These are phyloP conservation scores for Rhombomys opimus DNA, from an alignment of 2,113 vertebrate species.

Conservation along the genomic window DNA sequence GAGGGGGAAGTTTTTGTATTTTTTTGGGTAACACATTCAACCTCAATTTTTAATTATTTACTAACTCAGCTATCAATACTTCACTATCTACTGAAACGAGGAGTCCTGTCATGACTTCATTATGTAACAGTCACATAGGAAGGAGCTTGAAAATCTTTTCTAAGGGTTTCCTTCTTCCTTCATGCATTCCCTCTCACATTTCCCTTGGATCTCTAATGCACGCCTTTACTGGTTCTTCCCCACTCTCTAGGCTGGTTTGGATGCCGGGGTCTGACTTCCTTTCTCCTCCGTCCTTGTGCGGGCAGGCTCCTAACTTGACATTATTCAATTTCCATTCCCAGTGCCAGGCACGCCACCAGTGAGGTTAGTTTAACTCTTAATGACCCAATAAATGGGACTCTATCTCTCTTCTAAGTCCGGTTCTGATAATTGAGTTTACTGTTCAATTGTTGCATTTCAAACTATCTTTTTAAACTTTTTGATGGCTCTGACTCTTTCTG, in stretches of 20 bases:
- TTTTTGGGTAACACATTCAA: not conserved
- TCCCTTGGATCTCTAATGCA: not conserved
- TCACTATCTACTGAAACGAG: not conserved
- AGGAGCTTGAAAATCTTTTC: not conserved
- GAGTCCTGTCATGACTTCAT: slow-evolving; percentile 4
- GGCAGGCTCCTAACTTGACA: not conserved
- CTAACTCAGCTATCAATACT: not conserved
- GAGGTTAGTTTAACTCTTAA: not conserved
- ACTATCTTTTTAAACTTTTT: slow-evolving; percentile 41
- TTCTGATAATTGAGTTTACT: slow-evolving; percentile 48
- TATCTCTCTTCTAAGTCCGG: not conserved
- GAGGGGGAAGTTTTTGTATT: slow-evolving; percentile 6
- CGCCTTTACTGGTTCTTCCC: not conserved
- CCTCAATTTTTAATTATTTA: slow-evolving; percentile 25
- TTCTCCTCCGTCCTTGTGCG: not conserved
- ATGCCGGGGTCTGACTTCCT: not conserved
- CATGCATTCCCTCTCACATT: not conserved
- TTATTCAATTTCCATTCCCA: not conserved
- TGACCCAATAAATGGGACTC: slow-evolving; percentile 58
- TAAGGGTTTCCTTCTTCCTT: not conserved
- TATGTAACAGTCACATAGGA: not conserved
- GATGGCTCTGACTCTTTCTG: slow-evolving; percentile 59
- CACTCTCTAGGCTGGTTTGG: not conserved
- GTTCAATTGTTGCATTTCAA: not conserved
- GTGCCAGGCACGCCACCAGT: not conserved